A percentile compares a stretch with the other conserved stretches of the same genome.
phyloP scores from a whole-genome alignment of 2,888 invertebrate species.

The Tuta absoluta region DNA sequence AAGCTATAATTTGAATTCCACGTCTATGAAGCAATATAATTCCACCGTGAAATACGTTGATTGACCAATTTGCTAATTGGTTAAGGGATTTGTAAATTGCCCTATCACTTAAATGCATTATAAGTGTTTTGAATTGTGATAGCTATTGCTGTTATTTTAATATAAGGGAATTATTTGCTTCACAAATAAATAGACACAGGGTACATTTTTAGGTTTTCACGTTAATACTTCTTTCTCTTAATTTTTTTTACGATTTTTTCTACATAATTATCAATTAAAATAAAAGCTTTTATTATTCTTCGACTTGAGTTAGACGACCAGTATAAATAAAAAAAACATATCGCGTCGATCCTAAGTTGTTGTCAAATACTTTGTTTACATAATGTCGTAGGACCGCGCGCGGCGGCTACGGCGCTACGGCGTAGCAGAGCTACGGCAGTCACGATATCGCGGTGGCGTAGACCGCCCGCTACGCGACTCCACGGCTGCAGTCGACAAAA shows the following conservation, averaged over 20 bases:
- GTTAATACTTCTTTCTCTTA: too few species aligned
- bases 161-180: too few species aligned
- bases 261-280: neutral
- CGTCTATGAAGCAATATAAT: neutral
- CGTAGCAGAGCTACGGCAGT: constrained; percentile 68
- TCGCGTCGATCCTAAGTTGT: constrained; percentile 46
- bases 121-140: neutral
- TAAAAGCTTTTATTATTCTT: neutral
- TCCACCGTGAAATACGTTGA: neutral
- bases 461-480: constrained; percentile 50
- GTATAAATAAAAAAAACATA: constrained; percentile 1
- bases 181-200: too few species aligned
- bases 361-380: constrained; percentile 73
- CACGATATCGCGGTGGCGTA: constrained; percentile 64
- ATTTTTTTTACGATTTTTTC: too few species aligned
- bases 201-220: too few species aligned
- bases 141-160: neutral
- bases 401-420: constrained; percentile 39
- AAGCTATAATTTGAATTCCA: neutral
- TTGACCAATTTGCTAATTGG: constrained; percentile 41
- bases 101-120: neutral
- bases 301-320: too few species aligned
- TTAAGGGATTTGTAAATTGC: constrained; percentile 43
- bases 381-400: constrained; percentile 53
- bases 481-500: constrained; percentile 51